phyloP scores from a whole-genome alignment of 2,888 invertebrate genomes.

The Eristalis intricaria region DNA sequence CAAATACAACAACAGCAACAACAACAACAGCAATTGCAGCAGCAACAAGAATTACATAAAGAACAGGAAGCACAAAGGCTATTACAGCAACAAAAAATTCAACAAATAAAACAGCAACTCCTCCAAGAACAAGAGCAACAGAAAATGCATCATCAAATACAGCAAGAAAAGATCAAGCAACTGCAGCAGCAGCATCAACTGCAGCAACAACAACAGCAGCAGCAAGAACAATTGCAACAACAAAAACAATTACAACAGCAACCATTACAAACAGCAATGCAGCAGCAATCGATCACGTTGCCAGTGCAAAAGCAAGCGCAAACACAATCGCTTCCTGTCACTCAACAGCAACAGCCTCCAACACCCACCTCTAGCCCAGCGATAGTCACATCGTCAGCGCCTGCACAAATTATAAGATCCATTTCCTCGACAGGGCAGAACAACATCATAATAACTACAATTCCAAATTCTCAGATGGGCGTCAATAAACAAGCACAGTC shows the following conservation, averaged over 20 bases:
- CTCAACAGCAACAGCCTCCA: conserved; percentile 32
- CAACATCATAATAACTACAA: conserved; percentile 64
- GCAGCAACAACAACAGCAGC: conserved; percentile 71
- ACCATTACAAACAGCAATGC: background rate
- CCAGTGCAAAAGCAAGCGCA: conserved; percentile 48
- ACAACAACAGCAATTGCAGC: conserved; percentile 76
- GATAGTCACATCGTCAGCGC: conserved; percentile 44
- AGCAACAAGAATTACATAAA: conserved; percentile 74
- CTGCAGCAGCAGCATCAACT: conserved; percentile 71
- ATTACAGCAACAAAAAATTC: conserved; percentile 47
- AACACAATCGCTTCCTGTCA: conserved; percentile 18
- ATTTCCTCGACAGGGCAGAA: conserved; percentile 59
- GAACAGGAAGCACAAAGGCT: conserved; percentile 75
- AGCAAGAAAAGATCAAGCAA: conserved; percentile 70
- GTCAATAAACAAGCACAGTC: conserved; percentile 47
- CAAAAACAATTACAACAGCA: conserved; percentile 10
- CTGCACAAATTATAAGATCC: conserved; percentile 58
- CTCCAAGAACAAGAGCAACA: conserved; percentile 74
- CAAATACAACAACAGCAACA: conserved; percentile 79
- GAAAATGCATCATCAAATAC: conserved; percentile 68
- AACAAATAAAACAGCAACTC: conserved; percentile 54
- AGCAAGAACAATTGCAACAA: conserved; percentile 64
- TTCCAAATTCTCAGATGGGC: conserved; percentile 54
- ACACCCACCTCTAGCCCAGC: conserved; percentile 18
- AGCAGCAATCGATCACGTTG: conserved; percentile 33